Percentiles rank a stretch among this genome's conserved stretches.
Conservation (phyloP, 1,140 invertebrate genomes). For the Aphidius ervi region DNA sequence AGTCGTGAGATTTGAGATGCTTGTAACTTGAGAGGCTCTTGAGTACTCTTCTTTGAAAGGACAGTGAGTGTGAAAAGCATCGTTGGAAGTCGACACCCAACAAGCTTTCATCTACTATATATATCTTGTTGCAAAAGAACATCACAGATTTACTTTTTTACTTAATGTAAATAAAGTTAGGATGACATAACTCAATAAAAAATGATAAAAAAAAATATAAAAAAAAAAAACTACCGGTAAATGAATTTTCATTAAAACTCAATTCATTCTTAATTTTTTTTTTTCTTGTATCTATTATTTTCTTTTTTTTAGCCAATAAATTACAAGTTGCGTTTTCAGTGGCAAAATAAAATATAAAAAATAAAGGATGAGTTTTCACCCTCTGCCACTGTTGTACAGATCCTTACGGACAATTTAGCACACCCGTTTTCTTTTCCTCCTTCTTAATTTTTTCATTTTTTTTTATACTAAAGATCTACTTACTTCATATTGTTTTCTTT, state of each 20-base stretch:
- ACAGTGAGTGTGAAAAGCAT: constrained; percentile 1
- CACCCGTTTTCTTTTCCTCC: constrained; percentile 24
- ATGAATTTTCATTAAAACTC: constrained; percentile 37
- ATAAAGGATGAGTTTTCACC: constrained; percentile 19
- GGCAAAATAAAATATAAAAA: constrained; percentile 40
- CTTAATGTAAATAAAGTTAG: constrained; percentile 5
- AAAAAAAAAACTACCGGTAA: constrained; percentile 11
- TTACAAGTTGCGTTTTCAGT: constrained; percentile 20
- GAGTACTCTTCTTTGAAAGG: constrained; percentile 2
- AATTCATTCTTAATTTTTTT: constrained; percentile 37
- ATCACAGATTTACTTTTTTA: background rate
- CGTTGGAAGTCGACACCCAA: constrained; percentile 6
- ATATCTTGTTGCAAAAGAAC: background rate
- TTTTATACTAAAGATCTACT: constrained; percentile 8
- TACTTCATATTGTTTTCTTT: constrained; percentile 12
- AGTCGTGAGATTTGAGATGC: constrained; percentile 8
- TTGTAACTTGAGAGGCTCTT: constrained; percentile 3
- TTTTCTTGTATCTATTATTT: constrained; percentile 18
- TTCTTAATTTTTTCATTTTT: constrained; percentile 5
- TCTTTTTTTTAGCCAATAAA: constrained; percentile 15
- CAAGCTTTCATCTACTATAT: constrained; percentile 1
- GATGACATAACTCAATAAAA: constrained; percentile 17
- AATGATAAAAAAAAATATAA: constrained; percentile 10
- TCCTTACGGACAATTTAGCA: constrained; percentile 46
- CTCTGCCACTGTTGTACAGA: constrained; percentile 24